Percentiles rank a stretch among this genome's conserved stretches.
Evolutionary conservation across 2,113 vertebrate species (phyloP).

Genomic region (Cebidichthys violaceus): DNA sequence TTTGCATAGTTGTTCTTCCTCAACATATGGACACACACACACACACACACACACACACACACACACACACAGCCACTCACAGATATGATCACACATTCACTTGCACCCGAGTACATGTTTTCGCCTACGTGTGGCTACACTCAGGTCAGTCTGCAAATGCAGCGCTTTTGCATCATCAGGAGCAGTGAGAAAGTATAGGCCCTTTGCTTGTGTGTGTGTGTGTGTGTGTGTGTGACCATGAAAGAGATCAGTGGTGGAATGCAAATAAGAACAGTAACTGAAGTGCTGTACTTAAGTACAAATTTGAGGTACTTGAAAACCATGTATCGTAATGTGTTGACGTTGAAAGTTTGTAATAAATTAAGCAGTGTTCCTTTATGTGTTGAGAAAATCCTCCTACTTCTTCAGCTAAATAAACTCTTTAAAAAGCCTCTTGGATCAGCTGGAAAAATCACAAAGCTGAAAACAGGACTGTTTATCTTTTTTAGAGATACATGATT

Average conservation of each 20-base stretch:
- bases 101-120: background rate
- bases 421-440: background rate
- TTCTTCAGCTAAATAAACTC: background rate
- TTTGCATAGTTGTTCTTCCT: constrained; percentile 45
- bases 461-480: no score
- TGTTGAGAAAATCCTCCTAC: no score
- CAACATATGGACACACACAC: constrained; percentile 25
- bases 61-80: background rate
- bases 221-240: background rate
- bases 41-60: constrained; percentile 7
- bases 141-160: constrained; percentile 16
- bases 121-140: background rate
- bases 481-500: background rate
- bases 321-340: background rate
- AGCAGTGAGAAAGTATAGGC: constrained; percentile 12
- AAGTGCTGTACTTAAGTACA: background rate
- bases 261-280: background rate
- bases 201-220: background rate
- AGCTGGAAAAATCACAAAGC: no score
- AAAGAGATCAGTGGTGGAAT: background rate
- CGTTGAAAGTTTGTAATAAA: background rate
- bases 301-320: background rate
- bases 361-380: no score
- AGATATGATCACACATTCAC: background rate
- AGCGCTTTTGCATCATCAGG: constrained; percentile 3